Evolutionary conservation across 2,797 vertebrate species (phyloP), one percentile per base, ranked within the genome.

Genomic region (Xerus rutilus): DNA sequence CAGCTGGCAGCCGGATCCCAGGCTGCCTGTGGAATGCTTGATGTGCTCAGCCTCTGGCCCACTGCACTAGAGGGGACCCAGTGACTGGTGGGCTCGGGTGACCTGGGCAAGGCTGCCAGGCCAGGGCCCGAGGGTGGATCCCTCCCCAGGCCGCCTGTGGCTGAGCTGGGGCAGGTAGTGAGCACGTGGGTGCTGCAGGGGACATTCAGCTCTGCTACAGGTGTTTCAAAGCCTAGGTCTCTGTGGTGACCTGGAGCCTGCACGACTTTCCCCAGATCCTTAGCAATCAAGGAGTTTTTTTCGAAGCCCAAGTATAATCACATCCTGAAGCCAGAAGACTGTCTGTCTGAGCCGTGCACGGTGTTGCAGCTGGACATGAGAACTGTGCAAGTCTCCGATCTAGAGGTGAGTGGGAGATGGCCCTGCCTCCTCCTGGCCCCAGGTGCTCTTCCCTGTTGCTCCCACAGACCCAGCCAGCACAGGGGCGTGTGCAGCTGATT

Each of bases 241-340:
- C 17, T 47, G 65, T 47, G 65, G 1, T 7, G 15, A 54, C 65
- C 47, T 28, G 67, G 35, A 91, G 32, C 77, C 57, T 1, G 59
- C 54, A 7, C 57, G 83, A 32, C 72, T 28, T 47, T 62, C 21
- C 70, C 94, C 45, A 99, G 99, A 95, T 97, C 99, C 54, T 96
- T 99, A 89, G 99, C 99, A 64, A 98, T 98, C 85, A 98, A 99
- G 94, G 99, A 99, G 97, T 99, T 99, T 93, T 99, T 99, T 87
- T 98, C 99, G 4, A 99, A 99, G 97, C 99, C 99, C 35, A 99
- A 99, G 96, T 97, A 95, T 98, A 99, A 98, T 85, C 98, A 99
- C 95, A 76, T 98, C 43, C 95, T 99, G 43, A 97, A 98, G 43
- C 98, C 98, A 0, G 96, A 98, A 2, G 99, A 98, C 83, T 98